phyloP scores from a whole-genome alignment of 2,797 vertebrate genomes.

The Meda fulgida region DNA sequence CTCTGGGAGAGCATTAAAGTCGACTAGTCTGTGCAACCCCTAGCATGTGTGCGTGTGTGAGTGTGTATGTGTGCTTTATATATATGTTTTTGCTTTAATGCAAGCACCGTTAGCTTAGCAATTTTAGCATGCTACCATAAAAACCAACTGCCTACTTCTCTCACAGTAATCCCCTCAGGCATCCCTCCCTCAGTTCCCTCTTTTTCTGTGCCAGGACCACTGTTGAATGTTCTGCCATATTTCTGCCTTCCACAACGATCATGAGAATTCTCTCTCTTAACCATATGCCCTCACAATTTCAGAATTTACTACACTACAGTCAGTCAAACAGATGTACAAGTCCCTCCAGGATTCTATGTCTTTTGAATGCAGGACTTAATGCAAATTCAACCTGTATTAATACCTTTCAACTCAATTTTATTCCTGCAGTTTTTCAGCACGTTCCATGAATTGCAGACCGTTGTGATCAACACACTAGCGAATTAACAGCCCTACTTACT shows the following conservation, averaged over 20 bases:
- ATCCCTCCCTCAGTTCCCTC: not conserved
- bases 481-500: not conserved
- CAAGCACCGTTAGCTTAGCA: not conserved
- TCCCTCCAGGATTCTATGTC: conserved; percentile 12
- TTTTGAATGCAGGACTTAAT: not conserved
- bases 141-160: not conserved
- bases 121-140: not conserved
- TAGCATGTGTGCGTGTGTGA: too few relatives aligned
- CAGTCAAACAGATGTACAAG: conserved; percentile 28
- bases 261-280: conserved; percentile 20
- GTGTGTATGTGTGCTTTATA: not conserved
- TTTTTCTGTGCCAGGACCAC: not conserved
- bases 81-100: not conserved
- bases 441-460: not conserved
- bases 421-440: not conserved
- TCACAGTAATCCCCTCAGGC: conserved; percentile 26
- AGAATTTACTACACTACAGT: conserved; percentile 18
- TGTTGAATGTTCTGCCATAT: conserved; percentile 20
- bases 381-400: conserved; percentile 22
- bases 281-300: conserved; percentile 24
- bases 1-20: too few relatives aligned
- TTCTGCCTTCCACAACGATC: conserved; percentile 14
- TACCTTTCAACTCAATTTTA: not conserved
- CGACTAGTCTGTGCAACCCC: too few relatives aligned
- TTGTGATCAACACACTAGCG: not conserved